Evolutionary conservation across 2,888 invertebrate genomes (phyloP).

Genomic region (Tiliacea citrago): DNA sequence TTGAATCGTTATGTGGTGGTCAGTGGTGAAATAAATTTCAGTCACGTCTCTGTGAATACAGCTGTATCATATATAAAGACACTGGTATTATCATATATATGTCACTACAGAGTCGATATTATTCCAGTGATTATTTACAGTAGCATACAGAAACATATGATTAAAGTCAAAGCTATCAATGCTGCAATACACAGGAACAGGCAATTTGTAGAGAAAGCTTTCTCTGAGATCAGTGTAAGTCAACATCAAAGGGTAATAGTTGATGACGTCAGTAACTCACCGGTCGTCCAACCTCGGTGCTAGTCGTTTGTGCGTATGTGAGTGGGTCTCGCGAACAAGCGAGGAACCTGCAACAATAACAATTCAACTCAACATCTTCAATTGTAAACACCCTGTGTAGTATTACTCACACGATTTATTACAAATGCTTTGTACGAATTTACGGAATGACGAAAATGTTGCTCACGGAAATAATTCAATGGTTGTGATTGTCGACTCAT

Average conservation of each 20-base stretch:
- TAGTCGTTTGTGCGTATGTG: conserved; percentile 80
- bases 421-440: conserved; percentile 64
- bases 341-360: conserved; percentile 83
- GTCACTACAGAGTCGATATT: not conserved
- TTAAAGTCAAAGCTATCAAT: conserved; percentile 47
- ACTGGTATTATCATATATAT: conserved; percentile 5
- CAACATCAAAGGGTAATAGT: conserved; percentile 63
- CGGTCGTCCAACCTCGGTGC: conserved; percentile 80
- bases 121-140: conserved; percentile 42
- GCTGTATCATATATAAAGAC: conserved; percentile 29
- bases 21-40: conserved; percentile 45
- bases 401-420: conserved; percentile 68
- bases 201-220: conserved; percentile 56
- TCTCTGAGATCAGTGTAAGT: conserved; percentile 56
- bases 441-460: conserved; percentile 58
- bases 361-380: conserved; percentile 39
- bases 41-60: conserved; percentile 37
- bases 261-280: conserved; percentile 74
- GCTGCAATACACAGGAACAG: conserved; percentile 31
- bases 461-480: conserved; percentile 44
- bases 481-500: conserved; percentile 49
- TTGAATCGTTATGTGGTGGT: conserved; percentile 50
- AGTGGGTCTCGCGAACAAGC: conserved; percentile 76
- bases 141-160: conserved; percentile 57
- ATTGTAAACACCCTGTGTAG: conserved; percentile 49